Evolutionary conservation across 2,797 vertebrate species (phyloP).

Genomic region (Meriones psammophilus): DNA sequence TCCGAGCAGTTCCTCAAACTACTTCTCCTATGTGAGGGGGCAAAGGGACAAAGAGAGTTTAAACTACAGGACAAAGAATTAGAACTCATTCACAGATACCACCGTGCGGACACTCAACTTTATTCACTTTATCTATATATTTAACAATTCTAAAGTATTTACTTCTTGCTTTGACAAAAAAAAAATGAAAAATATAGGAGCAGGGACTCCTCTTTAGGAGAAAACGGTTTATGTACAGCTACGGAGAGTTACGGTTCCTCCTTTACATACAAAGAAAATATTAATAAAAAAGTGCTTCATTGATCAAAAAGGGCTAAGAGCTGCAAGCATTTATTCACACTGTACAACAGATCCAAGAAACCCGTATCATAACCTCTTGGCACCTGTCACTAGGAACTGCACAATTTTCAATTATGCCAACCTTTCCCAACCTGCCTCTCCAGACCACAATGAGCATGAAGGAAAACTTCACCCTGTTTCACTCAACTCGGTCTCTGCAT

Average conservation of each 20-base stretch:
- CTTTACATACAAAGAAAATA: slow-evolving; percentile 90
- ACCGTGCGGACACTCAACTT: slow-evolving; percentile 90
- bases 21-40: neutral
- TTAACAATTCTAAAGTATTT: slow-evolving; percentile 92
- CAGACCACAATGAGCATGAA: slow-evolving; percentile 36
- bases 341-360: slow-evolving; percentile 88
- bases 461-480: slow-evolving; percentile 59
- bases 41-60: slow-evolving; percentile 23
- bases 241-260: slow-evolving; percentile 88
- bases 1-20: slow-evolving; percentile 45
- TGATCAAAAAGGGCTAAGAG: slow-evolving; percentile 89
- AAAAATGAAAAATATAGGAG: slow-evolving; percentile 91
- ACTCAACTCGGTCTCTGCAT: neutral
- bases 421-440: slow-evolving; percentile 51
- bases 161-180: slow-evolving; percentile 91
- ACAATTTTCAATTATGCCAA: slow-evolving; percentile 67
- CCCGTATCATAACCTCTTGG: slow-evolving; percentile 88
- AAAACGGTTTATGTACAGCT: slow-evolving; percentile 89
- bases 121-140: slow-evolving; percentile 92
- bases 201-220: slow-evolving; percentile 87
- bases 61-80: slow-evolving; percentile 66
- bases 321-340: slow-evolving; percentile 91
- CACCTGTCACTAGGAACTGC: slow-evolving; percentile 85
- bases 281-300: slow-evolving; percentile 91
- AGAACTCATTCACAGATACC: slow-evolving; percentile 85